Conservation (phyloP, 2,113 vertebrate genomes). For the Ivindomyrus marchei region DNA sequence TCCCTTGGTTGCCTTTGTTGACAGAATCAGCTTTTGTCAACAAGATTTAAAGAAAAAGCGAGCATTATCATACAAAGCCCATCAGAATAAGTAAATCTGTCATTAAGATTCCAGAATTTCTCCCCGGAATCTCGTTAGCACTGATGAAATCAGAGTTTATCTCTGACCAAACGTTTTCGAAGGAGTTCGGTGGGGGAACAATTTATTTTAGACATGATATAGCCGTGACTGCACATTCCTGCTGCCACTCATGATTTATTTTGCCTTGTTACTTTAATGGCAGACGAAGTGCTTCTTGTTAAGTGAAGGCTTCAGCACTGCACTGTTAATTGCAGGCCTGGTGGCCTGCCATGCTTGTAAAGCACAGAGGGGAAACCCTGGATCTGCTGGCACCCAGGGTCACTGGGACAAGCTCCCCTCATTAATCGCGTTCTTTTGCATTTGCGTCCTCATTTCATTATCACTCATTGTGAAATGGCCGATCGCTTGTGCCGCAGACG, state of each 20-base stretch:
- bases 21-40: slow-evolving; percentile 15
- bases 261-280: slow-evolving; percentile 6
- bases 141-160: slow-evolving; percentile 11
- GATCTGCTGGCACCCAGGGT: background rate
- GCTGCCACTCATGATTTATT: background rate
- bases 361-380: background rate
- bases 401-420: background rate
- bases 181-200: background rate
- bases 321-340: background rate
- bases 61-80: background rate
- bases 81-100: slow-evolving; percentile 9
- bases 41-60: background rate
- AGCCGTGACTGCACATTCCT: slow-evolving; percentile 3
- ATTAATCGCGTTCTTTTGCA: background rate
- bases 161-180: background rate
- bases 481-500: background rate
- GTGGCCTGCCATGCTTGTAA: background rate
- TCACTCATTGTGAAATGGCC: background rate
- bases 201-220: background rate
- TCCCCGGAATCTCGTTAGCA: background rate
- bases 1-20: slow-evolving; percentile 12
- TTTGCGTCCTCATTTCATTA: background rate
- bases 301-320: background rate
- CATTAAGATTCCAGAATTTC: slow-evolving; percentile 9
- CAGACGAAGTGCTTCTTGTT: background rate